Evolutionary conservation across 2,888 invertebrate species (phyloP), one percentile per base, ranked within the genome.

Genomic region (Celastrina argiolus): DNA sequence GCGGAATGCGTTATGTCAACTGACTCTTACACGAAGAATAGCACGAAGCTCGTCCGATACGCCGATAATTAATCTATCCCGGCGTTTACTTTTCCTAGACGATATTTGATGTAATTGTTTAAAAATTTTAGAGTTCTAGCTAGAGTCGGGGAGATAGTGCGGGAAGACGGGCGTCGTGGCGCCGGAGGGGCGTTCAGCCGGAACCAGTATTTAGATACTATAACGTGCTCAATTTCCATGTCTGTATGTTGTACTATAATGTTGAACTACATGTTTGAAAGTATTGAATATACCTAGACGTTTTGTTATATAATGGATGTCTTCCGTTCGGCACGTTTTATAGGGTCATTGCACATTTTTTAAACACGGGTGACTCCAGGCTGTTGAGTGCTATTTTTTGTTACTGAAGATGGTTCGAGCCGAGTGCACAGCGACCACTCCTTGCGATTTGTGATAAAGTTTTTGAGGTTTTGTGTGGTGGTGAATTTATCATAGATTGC

Each of bases 261-360:
- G 84, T 89, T 86, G 80, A 84, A 77, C 72, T 70, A 80, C 83
- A 84, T 81, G 81, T 85, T 88, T 87, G 84, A 81, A 82, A 82
- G 83, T 78, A 80, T 84, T 73, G 78, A 83, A 72, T 75, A 69
- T 72, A 74, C 68, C 69, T 71, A 70, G 81, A 97, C 96, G 94
- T 96, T 97, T 97, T 93, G 94, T 97, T 92, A 97, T 70, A 84
- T 97, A 97, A 92, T 97, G 78, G 87, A 88, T 84, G 92, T 92
- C 92, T 92, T 92, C 92, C 92, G 91, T 92, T 92, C 74, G 84
- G 88, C 91, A 92, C 91, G 82, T 85, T 87, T 84, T 83, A 83
- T 85, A 85, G 81, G 80, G 78, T 84, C 81, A 78, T 80, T 81
- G 89, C 92, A 92, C 90, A 83, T 82, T 87, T 84, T 84, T 85